Evolutionary conservation across 2,113 vertebrate genomes (phyloP).

Genomic region (Hucho hucho): DNA sequence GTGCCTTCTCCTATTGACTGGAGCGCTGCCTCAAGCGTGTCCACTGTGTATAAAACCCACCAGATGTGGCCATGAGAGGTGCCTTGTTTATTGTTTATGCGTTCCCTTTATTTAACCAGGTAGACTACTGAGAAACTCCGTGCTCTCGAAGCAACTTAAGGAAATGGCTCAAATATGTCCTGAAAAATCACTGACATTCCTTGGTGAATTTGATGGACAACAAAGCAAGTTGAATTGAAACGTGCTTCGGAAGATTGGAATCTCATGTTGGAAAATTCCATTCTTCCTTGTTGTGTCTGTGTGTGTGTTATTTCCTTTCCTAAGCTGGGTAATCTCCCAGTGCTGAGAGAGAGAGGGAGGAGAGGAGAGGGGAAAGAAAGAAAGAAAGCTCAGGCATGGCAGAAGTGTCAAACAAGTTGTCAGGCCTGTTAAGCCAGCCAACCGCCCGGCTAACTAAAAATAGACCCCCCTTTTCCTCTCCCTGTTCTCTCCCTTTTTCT

Average conservation of each 20-base stretch:
- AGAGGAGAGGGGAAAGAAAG: background rate
- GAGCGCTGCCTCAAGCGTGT: too few species aligned
- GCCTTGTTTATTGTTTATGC: too few species aligned
- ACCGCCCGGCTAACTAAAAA: conserved; percentile 40
- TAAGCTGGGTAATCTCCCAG: conserved; percentile 44
- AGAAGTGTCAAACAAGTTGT: conserved; percentile 55
- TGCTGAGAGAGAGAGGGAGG: conserved; percentile 15
- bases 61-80: too few species aligned
- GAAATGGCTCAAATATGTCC: too few species aligned
- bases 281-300: conserved; percentile 24
- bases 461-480: conserved; percentile 19
- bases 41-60: too few species aligned
- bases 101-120: too few species aligned
- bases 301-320: conserved; percentile 32
- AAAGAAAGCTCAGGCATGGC: background rate
- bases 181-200: too few species aligned
- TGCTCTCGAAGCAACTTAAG: too few species aligned
- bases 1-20: too few species aligned
- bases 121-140: too few species aligned
- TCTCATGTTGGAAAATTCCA: conserved; percentile 39
- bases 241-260: conserved; percentile 30
- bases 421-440: conserved; percentile 36
- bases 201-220: too few species aligned
- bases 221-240: too few species aligned
- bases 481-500: background rate